A percentile compares a stretch with the other conserved stretches of the same genome.
phyloP scores from a whole-genome alignment of 2,113 vertebrate genomes.

The Kryptolebias marmoratus region DNA sequence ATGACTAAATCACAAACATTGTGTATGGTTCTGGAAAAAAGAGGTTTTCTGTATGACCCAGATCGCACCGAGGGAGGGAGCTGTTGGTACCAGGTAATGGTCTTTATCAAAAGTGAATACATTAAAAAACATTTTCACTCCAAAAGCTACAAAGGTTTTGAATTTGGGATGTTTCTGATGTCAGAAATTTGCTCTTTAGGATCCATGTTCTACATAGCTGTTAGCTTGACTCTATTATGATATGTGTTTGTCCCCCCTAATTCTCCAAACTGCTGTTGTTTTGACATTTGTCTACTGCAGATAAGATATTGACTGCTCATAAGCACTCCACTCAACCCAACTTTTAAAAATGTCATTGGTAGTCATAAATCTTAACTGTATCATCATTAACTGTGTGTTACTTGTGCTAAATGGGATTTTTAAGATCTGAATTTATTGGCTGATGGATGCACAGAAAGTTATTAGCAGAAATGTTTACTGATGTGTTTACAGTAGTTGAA shows the following conservation, averaged over 20 bases:
- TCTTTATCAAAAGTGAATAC: no score
- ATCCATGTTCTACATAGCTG: neutral
- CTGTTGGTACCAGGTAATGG: no score
- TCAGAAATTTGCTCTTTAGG: neutral
- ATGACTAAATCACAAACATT: no score
- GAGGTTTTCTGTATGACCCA: no score
- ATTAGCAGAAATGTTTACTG: constrained; percentile 4
- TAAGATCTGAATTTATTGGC: constrained; percentile 8
- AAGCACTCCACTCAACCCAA: neutral
- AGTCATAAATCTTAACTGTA: constrained; percentile 12
- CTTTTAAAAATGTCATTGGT: neutral
- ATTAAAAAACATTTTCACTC: neutral
- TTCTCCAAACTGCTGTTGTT: neutral
- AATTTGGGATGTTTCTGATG: neutral
- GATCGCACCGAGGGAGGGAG: no score
- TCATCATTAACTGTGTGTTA: constrained; percentile 10
- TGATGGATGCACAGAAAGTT: constrained; percentile 19
- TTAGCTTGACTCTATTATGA: neutral
- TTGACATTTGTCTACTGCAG: neutral
- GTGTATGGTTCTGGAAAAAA: no score
- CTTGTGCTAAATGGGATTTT: constrained; percentile 30
- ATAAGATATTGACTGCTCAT: neutral
- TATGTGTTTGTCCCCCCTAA: neutral
- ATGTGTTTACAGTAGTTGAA: constrained; percentile 1
- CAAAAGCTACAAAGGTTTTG: neutral